A percentile compares a stretch with the other conserved stretches of the same genome.
Evolutionary conservation across 2,888 invertebrate genomes (phyloP).

Genomic region (Tiliacea citrago): DNA sequence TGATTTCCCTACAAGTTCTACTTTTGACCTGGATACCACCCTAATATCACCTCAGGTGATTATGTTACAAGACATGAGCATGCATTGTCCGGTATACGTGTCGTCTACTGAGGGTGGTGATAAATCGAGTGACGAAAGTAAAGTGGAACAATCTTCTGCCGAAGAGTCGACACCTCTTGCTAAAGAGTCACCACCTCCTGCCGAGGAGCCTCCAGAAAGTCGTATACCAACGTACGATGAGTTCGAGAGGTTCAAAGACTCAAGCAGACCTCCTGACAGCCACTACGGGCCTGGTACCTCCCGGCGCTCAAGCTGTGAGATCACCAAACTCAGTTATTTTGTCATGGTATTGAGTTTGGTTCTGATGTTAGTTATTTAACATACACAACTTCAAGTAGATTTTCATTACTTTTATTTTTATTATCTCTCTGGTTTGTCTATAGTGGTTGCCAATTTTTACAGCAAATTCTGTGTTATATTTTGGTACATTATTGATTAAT

Average conservation of each 20-base stretch:
- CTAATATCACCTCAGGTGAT: not conserved
- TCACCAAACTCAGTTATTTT: conserved; percentile 19
- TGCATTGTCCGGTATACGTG: conserved; percentile 1
- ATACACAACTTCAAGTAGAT: not conserved
- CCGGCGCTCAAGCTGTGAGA: conserved; percentile 54
- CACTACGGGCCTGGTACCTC: conserved; percentile 69
- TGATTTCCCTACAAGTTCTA: not conserved
- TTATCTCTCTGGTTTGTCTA: not conserved
- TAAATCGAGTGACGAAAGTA: conserved; percentile 7
- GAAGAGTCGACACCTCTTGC: not conserved
- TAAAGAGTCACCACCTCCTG: conserved; percentile 5
- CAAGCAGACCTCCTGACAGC: conserved; percentile 75
- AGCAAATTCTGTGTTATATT: not conserved
- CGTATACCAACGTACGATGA: conserved; percentile 77
- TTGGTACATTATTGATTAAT: no score
- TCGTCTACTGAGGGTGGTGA: conserved; percentile 14
- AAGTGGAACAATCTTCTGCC: conserved; percentile 6
- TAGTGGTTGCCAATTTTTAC: not conserved
- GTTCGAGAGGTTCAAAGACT: conserved; percentile 71
- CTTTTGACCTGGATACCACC: not conserved
- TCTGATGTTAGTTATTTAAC: conserved; percentile 11
- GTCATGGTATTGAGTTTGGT: conserved; percentile 32
- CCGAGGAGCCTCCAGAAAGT: conserved; percentile 29
- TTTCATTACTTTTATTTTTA: not conserved
- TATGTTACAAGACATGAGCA: not conserved